These are phyloP conservation scores for Phragmatobia fuliginosa DNA, from an alignment of 2,888 invertebrate species.

Conservation along the genomic window DNA sequence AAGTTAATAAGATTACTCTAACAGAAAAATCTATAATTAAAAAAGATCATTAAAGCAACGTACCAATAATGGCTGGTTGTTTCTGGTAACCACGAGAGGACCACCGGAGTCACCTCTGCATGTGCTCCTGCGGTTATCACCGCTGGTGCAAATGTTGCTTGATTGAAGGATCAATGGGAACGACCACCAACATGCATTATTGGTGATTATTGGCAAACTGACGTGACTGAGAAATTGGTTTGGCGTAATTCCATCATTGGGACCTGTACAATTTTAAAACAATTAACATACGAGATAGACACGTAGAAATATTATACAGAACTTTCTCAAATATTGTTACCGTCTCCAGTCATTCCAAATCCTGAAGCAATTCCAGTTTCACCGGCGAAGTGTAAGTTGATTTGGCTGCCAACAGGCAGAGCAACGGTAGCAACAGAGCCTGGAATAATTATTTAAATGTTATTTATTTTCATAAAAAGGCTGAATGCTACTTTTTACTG, in stretches of 20 bases:
- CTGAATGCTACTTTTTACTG: too few species aligned
- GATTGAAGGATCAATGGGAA: constrained; percentile 51
- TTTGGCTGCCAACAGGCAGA: constrained; percentile 52
- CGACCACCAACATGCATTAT: constrained; percentile 46
- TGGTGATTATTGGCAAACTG: constrained; percentile 55
- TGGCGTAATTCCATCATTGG: neutral
- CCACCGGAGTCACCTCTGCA: constrained; percentile 75
- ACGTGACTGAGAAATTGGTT: constrained; percentile 15
- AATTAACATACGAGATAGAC: neutral
- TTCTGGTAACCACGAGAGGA: constrained; percentile 50
- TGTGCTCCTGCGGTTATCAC: constrained; percentile 48
- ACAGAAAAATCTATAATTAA: neutral
- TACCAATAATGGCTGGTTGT: constrained; percentile 9
- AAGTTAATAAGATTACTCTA: neutral
- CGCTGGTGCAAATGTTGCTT: constrained; percentile 65
- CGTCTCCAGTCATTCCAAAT: constrained; percentile 56
- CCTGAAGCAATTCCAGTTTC: constrained; percentile 54
- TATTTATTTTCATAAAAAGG: too few species aligned
- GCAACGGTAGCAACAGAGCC: constrained; percentile 49
- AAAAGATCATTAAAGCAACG: neutral
- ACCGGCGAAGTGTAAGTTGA: constrained; percentile 50
- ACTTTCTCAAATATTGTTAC: constrained; percentile 40
- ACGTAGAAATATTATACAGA: neutral
- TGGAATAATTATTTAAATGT: too few species aligned
- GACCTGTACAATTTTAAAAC: neutral